These are phyloP conservation scores for Mus spicilegus DNA, from an alignment of 2,113 vertebrate genomes.

Conservation along the genomic window DNA sequence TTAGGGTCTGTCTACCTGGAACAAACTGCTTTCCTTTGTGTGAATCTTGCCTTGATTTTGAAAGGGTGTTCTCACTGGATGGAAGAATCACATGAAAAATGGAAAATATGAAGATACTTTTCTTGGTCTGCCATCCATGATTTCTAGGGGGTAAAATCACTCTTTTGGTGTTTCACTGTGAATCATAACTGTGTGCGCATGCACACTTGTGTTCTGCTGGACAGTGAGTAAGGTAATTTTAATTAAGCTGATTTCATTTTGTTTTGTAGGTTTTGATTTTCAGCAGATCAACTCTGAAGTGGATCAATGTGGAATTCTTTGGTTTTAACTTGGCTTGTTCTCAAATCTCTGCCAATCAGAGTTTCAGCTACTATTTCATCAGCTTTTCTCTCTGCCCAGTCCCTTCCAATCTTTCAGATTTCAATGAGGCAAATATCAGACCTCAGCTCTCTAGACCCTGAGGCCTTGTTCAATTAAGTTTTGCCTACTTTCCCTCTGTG, in stretches of 20 bases:
- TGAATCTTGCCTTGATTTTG: conserved; percentile 13
- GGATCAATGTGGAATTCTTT: conserved; percentile 29
- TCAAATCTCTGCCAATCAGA: conserved; percentile 46
- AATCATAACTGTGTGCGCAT: neutral
- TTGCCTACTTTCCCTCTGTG: neutral
- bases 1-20: neutral
- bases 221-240: neutral
- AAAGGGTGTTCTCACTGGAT: conserved; percentile 37
- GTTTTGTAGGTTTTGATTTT: conserved; percentile 40
- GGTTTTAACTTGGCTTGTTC: neutral
- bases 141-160: neutral
- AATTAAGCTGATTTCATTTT: conserved; percentile 14
- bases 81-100: neutral
- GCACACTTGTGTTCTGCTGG: neutral
- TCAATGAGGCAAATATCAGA: conserved; percentile 18
- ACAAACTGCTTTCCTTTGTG: conserved; percentile 25
- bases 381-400: neutral
- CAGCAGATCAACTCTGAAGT: neutral
- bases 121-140: neutral
- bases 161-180: neutral
- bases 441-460: neutral
- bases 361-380: conserved; percentile 24
- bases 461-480: neutral
- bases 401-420: neutral
- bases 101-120: conserved; percentile 13